Evolutionary conservation across 30 jellyfish, hydroid and myxozoan species (phyloP).

Genomic region (Turritopsis dohrnii): DNA sequence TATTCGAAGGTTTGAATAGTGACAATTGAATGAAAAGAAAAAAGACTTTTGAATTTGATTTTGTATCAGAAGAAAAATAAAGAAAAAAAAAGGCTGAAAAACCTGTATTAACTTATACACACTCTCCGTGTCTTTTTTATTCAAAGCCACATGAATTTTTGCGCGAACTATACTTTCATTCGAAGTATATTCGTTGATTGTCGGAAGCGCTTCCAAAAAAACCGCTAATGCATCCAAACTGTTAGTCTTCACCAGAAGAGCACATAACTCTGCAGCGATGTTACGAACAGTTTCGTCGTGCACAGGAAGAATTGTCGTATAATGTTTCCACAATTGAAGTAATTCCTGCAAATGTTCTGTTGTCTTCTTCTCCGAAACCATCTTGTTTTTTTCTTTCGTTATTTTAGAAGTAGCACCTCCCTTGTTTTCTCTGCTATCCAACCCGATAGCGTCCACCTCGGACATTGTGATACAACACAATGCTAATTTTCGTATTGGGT

Average conservation of each 20-base stretch:
- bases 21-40: neutral
- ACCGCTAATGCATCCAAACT: slow-evolving; percentile 59
- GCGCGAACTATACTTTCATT: slow-evolving; percentile 54
- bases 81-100: neutral
- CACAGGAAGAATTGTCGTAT: slow-evolving; percentile 10
- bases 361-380: slow-evolving; percentile 4
- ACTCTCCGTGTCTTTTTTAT: slow-evolving; percentile 34
- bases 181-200: slow-evolving; percentile 24
- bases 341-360: slow-evolving; percentile 15
- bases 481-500: neutral
- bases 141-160: slow-evolving; percentile 47
- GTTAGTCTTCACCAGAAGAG: slow-evolving; percentile 29
- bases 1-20: neutral
- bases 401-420: neutral
- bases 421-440: neutral
- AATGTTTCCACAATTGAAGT: slow-evolving; percentile 19
- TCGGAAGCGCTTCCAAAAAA: slow-evolving; percentile 50
- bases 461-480: neutral
- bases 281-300: neutral
- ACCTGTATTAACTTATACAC: slow-evolving; percentile 56
- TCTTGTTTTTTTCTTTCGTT: neutral
- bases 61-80: neutral
- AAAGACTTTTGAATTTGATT: neutral
- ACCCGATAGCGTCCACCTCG: neutral
- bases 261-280: slow-evolving; percentile 61